Base-by-base conservation (phyloP, 2,797 vertebrate genomes). In the Sardinella longiceps region DNA sequence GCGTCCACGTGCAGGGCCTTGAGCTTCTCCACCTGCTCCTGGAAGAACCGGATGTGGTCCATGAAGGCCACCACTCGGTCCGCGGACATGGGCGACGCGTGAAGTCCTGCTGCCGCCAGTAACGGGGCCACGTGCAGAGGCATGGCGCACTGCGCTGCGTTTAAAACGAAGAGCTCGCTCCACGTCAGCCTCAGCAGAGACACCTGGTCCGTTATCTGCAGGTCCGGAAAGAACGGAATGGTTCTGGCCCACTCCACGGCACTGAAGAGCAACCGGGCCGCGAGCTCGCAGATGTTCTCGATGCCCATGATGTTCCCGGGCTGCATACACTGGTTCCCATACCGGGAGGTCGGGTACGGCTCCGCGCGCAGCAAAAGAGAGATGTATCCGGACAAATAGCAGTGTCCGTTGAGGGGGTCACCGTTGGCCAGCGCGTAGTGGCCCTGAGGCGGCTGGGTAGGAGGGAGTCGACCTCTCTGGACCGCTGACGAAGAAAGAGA, bases 41-140 rank as follows among this genome's bases (percentile, higher is more conserved):
- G 98, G 95, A 99, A 99, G 94, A 99, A 97, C 92, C 98, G 95
- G 95, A 99, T 99, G 97, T 99, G 97, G 94, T 99, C 98, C 98
- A 99, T 98, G 95, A 99, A 99, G 92, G 97, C 97, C 92, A 99
- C 97, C 91, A 98, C 98, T 89, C 98, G 94, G 94, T 99, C 98
- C 81, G 98, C 97, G 18, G 97, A 97, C 97, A 99, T 98, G 81
- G 98, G 98, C n/a, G 98, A 98, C 77, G 97, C 97, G 90, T 99
- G 98, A 2, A 99, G 96, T 84, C 98, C 98, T 0, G 98, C 98
- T 60, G 98, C 98, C 85, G 97, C 98, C 91, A 99, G 95, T 86
- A 99, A 95, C 53, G 97, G 98, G 82, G 98, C 98, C 10, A 98
- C 97, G 88, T 98, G 98, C 56, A 99, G 97, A 18, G 97, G 98